phyloP scores from a whole-genome alignment of 2,113 vertebrate species.

The Planiliza haematocheilus region DNA sequence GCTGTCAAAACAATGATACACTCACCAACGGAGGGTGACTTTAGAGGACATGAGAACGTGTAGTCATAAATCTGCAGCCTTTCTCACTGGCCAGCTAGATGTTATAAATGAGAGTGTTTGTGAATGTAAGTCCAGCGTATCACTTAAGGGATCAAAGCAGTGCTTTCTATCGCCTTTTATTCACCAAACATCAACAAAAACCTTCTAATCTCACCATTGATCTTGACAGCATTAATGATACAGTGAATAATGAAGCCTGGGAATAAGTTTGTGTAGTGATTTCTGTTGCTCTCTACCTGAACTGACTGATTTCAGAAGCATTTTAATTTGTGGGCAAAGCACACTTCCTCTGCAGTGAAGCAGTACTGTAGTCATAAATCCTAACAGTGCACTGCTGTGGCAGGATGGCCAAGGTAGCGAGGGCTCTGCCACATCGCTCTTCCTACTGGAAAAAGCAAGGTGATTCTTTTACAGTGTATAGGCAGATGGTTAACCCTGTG shows the following conservation, averaged over 20 bases:
- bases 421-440: no score
- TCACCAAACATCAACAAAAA: not conserved
- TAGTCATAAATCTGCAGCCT: slow-evolving; percentile 35
- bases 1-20: slow-evolving; percentile 24
- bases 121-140: slow-evolving; percentile 6
- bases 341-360: not conserved
- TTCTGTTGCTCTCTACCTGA: no score
- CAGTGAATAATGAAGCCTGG: no score
- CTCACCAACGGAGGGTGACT: slow-evolving; percentile 7
- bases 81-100: slow-evolving; percentile 7
- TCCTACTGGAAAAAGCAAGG: no score
- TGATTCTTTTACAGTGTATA: no score
- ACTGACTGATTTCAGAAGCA: not conserved
- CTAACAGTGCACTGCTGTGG: not conserved
- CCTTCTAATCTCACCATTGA: not conserved
- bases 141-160: slow-evolving; percentile 10
- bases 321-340: not conserved
- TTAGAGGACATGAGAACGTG: slow-evolving; percentile 20
- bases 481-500: no score
- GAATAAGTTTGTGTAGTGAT: no score
- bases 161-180: not conserved
- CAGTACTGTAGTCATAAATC: not conserved
- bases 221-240: not conserved
- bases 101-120: slow-evolving; percentile 18
- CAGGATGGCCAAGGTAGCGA: no score